Percentiles rank a stretch among this genome's conserved stretches.
Evolutionary conservation across 2,113 vertebrate genomes (phyloP).

Genomic region (Oncorhynchus nerka): DNA sequence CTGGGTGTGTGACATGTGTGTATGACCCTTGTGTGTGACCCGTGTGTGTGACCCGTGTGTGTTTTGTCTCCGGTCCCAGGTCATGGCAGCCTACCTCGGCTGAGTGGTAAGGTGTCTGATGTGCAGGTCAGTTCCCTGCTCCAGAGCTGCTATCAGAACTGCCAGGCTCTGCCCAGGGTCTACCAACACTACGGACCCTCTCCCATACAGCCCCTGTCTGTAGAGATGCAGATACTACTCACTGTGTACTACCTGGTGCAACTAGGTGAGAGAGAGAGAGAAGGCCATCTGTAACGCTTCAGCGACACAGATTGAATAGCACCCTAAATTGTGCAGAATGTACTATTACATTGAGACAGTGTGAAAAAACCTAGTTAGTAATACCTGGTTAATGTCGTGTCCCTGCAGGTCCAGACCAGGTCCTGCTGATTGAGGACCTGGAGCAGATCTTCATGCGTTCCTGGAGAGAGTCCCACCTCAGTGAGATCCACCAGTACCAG

Average conservation of each 20-base stretch:
- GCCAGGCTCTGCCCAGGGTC: slow-evolving; percentile 85
- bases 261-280: slow-evolving; percentile 79
- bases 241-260: slow-evolving; percentile 98
- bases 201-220: slow-evolving; percentile 85
- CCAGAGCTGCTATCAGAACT: slow-evolving; percentile 89
- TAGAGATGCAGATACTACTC: slow-evolving; percentile 94
- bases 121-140: slow-evolving; percentile 88
- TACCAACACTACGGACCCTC: slow-evolving; percentile 86
- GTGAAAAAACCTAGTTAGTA: too few relatives aligned
- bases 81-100: slow-evolving; percentile 89
- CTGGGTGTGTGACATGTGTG: too few relatives aligned
- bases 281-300: too few relatives aligned
- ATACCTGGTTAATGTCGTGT: neutral
- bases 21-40: too few relatives aligned
- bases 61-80: slow-evolving; percentile 67
- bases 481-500: slow-evolving; percentile 90
- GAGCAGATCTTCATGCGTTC: slow-evolving; percentile 97
- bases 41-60: neutral
- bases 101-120: slow-evolving; percentile 88
- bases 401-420: slow-evolving; percentile 84
- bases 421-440: slow-evolving; percentile 93
- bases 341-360: too few relatives aligned
- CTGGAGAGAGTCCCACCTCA: slow-evolving; percentile 90
- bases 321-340: too few relatives aligned
- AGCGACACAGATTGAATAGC: too few relatives aligned